phyloP scores from a whole-genome alignment of 2,888 invertebrate genomes.

The Meganola albula region DNA sequence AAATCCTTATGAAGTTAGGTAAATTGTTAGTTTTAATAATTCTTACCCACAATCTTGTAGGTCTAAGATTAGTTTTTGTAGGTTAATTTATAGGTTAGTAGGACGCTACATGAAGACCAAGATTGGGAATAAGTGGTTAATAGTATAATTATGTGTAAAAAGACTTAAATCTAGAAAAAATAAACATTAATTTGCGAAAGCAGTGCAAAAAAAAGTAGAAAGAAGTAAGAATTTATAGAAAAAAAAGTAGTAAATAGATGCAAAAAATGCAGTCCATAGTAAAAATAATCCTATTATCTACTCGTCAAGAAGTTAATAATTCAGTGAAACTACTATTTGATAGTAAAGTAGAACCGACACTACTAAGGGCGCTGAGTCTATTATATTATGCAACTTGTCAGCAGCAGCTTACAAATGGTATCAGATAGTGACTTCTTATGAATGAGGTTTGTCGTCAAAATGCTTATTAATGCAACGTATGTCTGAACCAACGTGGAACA shows the following conservation, averaged over 20 bases:
- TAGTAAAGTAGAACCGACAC: slow-evolving; percentile 19
- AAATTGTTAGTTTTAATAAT: no score
- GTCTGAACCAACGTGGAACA: slow-evolving; percentile 43
- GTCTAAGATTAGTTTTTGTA: no score
- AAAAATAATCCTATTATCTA: slow-evolving; percentile 30
- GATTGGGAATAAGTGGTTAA: slow-evolving; percentile 13
- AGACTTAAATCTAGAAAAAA: slow-evolving; percentile 35
- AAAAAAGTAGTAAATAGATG: slow-evolving; percentile 28
- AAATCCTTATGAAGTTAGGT: no score
- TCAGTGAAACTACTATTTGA: slow-evolving; percentile 29
- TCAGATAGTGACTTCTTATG: slow-evolving; percentile 43
- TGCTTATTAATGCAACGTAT: slow-evolving; percentile 50
- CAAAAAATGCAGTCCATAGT: slow-evolving; percentile 25
- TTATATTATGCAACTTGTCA: slow-evolving; percentile 50
- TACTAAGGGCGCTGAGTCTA: slow-evolving; percentile 29
- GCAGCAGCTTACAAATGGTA: slow-evolving; percentile 50
- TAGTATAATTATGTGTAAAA: slow-evolving; percentile 28
- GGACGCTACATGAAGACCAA: no score
- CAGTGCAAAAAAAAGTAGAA: slow-evolving; percentile 56
- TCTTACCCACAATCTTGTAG: no score
- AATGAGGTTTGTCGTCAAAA: slow-evolving; percentile 46
- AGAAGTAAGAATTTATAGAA: slow-evolving; percentile 20
- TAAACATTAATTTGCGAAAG: slow-evolving; percentile 53
- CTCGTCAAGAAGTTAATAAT: slow-evolving; percentile 21
- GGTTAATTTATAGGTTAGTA: no score